Evolutionary conservation across 2,797 vertebrate genomes (phyloP).

Genomic region (Lagodon rhomboides): DNA sequence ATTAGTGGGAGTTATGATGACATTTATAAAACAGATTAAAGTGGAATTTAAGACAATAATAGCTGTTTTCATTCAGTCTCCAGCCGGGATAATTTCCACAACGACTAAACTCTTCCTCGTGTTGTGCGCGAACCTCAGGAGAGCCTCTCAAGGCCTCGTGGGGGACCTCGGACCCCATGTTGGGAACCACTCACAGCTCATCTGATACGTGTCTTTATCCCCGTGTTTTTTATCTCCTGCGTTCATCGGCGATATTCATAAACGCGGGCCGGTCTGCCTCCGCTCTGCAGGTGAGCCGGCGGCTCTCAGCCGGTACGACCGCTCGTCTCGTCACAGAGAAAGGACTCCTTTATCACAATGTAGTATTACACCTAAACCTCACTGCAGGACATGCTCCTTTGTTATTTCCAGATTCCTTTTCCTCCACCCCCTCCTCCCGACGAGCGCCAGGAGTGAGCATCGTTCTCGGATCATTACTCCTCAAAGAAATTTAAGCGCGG

Average conservation of each 20-base stretch:
- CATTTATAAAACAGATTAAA: conserved; percentile 7
- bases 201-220: conserved; percentile 9
- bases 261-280: neutral
- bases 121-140: conserved; percentile 1
- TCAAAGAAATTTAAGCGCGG: conserved; percentile 99
- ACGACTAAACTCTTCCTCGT: conserved; percentile 4
- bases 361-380: conserved; percentile 85
- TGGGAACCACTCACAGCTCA: conserved; percentile 24
- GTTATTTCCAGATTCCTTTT: conserved; percentile 91
- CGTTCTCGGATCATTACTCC: conserved; percentile 99
- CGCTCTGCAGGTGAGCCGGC: conserved; percentile 5
- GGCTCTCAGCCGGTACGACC: neutral
- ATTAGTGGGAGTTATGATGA: neutral
- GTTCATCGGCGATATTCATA: neutral
- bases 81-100: conserved; percentile 29
- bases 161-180: conserved; percentile 20
- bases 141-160: conserved; percentile 11
- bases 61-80: conserved; percentile 23
- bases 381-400: conserved; percentile 93
- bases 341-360: conserved; percentile 26
- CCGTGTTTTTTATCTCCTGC: conserved; percentile 4
- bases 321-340: conserved; percentile 3
- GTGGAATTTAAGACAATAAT: conserved; percentile 31
- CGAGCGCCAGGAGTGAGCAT: conserved; percentile 97
- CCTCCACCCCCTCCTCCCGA: conserved; percentile 81